Base-by-base conservation (phyloP, 92 coral and sea anemone species). In the Metridium senile region DNA sequence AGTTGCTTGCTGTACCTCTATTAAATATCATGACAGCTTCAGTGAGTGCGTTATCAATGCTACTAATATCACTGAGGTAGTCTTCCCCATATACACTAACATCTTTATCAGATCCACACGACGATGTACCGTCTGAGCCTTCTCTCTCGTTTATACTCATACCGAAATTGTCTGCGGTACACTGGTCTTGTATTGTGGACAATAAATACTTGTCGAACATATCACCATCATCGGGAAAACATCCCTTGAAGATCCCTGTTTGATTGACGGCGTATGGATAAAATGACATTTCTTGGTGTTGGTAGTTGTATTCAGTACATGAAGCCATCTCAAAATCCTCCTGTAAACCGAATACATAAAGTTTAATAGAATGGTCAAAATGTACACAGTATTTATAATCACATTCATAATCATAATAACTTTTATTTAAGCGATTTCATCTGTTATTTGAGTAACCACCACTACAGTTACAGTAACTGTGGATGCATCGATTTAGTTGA, bases 21-120 rank as follows among this genome's bases (percentile, higher is more conserved):
- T 63, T 29, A 11, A 63, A 2, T 30, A 57, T 54, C 45, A 71
- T 73, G 21, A 73, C 78, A 1, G 68, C 57, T 21, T 73, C 78
- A 6, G 34, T 73, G 20, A 73, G 33, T 6, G 78, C 63, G 33
- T 22, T 73, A 29, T 73, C 78, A 4, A 30, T 43, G 33, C 16
- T 73, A 29, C 57, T 67, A 4, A 30, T 26, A 52, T 73, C 78
- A 34, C 78, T 73, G 27, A 33, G n/a, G 51, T n/a, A 57, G 1
- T 58, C 81, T 9, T 63, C 81, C 62, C 74, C 66, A 32, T 58
- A 56, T 63, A 62, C 1, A 34, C 65, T 59, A 9, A 43, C 30
- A 33, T 74, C 79, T 28, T 59, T 74, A 35, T 77, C 82, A 28
- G 82, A 77, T 27, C 68, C 82, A 33, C 74, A 63, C 25, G 82